Evolutionary conservation across 2,888 invertebrate species (phyloP).

Genomic region (Caenorhabditis sp.): DNA sequence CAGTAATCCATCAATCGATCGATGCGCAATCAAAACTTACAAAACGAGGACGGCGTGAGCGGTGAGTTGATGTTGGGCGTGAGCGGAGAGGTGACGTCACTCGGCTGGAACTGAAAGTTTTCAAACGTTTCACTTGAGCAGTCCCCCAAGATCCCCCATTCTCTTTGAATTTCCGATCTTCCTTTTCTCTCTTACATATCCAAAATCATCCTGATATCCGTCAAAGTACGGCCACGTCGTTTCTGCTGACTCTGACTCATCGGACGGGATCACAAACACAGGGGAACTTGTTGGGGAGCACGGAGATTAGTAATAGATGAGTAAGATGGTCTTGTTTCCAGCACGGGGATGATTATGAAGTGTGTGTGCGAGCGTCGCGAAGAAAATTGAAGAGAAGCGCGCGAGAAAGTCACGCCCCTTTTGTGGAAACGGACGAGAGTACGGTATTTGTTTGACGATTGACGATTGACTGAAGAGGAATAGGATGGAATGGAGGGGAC

Average conservation of each 20-base stretch:
- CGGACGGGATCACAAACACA: no score
- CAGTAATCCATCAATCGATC: no score
- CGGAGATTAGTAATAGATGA: no score
- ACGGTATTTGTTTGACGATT: slow-evolving; percentile 55
- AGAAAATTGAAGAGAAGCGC: no score
- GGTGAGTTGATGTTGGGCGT: slow-evolving; percentile 42
- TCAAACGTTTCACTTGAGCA: neutral
- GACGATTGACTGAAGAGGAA: slow-evolving; percentile 40
- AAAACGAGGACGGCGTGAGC: slow-evolving; percentile 37
- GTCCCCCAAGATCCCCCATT: neutral
- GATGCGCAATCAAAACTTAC: no score
- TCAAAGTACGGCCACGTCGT: no score
- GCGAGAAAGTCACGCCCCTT: slow-evolving; percentile 32
- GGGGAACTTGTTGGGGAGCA: no score
- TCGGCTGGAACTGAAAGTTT: slow-evolving; percentile 46
- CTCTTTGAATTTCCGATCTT: neutral
- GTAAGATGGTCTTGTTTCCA: no score
- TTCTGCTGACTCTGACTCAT: no score
- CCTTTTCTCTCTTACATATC: neutral
- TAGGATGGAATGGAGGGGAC: slow-evolving; percentile 10
- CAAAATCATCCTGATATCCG: slow-evolving; percentile 6
- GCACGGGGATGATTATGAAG: slow-evolving; percentile 46
- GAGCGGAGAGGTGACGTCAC: slow-evolving; percentile 45
- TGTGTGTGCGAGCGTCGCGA: no score
- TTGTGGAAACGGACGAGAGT: slow-evolving; percentile 1